These are phyloP conservation scores for Luperina nickerlii DNA, from an alignment of 2,888 invertebrate genomes.

Conservation along the genomic window DNA sequence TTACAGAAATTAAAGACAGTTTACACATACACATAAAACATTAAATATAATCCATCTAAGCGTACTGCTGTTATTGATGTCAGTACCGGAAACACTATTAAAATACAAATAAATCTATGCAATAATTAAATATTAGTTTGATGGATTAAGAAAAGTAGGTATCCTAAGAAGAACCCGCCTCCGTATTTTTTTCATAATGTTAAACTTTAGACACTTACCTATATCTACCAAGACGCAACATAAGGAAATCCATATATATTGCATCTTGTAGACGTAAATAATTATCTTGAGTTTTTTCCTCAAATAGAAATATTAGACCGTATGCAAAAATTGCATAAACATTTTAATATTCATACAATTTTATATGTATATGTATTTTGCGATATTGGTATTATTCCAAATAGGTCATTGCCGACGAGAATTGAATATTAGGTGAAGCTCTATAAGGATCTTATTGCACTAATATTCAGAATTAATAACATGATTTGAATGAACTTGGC, in stretches of 20 bases:
- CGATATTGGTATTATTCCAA: conserved; percentile 1
- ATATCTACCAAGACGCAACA: neutral
- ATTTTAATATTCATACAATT: neutral
- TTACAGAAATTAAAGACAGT: too few relatives aligned
- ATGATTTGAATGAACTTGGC: conserved; percentile 11
- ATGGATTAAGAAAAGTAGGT: neutral
- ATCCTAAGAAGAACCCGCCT: conserved; percentile 5
- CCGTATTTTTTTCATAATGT: neutral
- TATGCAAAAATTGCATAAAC: conserved; percentile 12
- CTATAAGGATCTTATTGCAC: neutral
- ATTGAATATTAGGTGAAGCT: neutral
- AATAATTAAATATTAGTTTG: neutral
- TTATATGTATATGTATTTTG: neutral
- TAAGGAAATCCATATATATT: neutral
- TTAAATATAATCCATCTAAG: too few relatives aligned
- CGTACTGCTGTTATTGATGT: conserved; percentile 18
- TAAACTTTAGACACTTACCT: neutral
- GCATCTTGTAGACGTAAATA: neutral
- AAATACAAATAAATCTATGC: neutral
- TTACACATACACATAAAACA: too few relatives aligned
- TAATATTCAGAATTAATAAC: neutral
- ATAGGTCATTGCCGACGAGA: neutral
- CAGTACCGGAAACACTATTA: neutral
- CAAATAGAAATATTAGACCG: neutral
- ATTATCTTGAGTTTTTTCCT: neutral